Conservation (phyloP, 2,113 vertebrate genomes). For the Zapornia atra region DNA sequence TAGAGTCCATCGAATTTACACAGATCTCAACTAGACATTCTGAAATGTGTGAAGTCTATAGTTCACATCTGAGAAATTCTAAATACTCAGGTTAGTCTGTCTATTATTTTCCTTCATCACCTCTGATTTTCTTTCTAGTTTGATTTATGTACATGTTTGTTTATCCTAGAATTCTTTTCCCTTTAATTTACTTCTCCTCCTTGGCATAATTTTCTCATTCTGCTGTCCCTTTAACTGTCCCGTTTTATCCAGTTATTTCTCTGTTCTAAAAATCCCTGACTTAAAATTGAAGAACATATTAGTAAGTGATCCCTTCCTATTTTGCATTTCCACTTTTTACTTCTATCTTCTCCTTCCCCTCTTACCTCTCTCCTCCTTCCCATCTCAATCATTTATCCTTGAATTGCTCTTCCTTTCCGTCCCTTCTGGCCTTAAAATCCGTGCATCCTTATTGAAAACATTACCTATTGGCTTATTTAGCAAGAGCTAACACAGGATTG, state of each 20-base stretch:
- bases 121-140: not conserved
- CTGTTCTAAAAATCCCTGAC: not conserved
- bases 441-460: not conserved
- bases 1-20: not conserved
- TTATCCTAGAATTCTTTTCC: not conserved
- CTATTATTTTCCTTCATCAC: not conserved
- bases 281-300: not conserved
- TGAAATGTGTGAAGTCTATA: not conserved
- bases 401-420: not conserved
- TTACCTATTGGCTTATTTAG: not conserved
- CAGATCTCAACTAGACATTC: not conserved
- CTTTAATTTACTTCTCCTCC: not conserved
- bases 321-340: not conserved
- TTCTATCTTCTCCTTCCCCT: not conserved
- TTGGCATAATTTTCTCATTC: not conserved
- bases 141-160: not conserved
- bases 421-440: not conserved
- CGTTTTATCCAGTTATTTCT: not conserved
- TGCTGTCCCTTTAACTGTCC: not conserved
- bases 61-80: not conserved
- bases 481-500: not conserved
- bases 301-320: not conserved
- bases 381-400: not conserved
- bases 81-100: not conserved
- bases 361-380: not conserved